Conservation (phyloP, 1,140 invertebrate genomes). For the Aphelenchoides fujianensis region DNA sequence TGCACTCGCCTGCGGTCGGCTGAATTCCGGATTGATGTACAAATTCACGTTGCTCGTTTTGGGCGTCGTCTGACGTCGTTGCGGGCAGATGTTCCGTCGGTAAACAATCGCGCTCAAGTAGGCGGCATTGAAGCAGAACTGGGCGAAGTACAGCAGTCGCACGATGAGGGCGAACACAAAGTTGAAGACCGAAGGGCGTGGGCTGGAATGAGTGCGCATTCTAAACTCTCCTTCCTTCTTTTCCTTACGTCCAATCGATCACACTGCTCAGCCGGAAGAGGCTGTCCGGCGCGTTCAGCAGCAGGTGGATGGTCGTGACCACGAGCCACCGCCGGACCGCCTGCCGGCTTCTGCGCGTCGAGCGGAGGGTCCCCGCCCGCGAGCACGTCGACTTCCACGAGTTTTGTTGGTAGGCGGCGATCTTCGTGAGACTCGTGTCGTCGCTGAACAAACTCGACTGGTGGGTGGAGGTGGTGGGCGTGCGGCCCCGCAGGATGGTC, state of each 20-base stretch:
- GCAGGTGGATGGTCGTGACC: constrained; percentile 42
- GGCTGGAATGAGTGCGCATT: constrained; percentile 8
- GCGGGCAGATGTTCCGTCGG: constrained; percentile 33
- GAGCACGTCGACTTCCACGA: constrained; percentile 21
- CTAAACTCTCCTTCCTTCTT: background rate
- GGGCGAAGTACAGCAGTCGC: constrained; percentile 39
- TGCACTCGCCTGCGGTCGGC: constrained; percentile 21
- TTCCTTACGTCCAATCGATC: constrained; percentile 25
- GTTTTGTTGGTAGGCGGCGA: constrained; percentile 1
- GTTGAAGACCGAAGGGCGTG: constrained; percentile 20
- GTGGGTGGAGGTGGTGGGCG: constrained; percentile 6
- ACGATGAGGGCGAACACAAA: constrained; percentile 33
- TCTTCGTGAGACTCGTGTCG: background rate
- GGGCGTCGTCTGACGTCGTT: constrained; percentile 28
- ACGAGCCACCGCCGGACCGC: constrained; percentile 40
- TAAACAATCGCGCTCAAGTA: constrained; percentile 42
- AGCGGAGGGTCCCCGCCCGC: background rate
- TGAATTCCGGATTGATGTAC: constrained; percentile 18
- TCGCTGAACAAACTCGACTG: background rate
- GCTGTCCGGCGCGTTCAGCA: constrained; percentile 42
- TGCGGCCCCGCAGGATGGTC: constrained; percentile 9
- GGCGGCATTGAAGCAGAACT: constrained; percentile 44
- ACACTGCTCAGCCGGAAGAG: constrained; percentile 30
- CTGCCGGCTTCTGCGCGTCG: constrained; percentile 26
- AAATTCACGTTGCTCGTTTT: constrained; percentile 19